Conservation (phyloP, 2,113 vertebrate genomes). For the Scartelaos histophorus region DNA sequence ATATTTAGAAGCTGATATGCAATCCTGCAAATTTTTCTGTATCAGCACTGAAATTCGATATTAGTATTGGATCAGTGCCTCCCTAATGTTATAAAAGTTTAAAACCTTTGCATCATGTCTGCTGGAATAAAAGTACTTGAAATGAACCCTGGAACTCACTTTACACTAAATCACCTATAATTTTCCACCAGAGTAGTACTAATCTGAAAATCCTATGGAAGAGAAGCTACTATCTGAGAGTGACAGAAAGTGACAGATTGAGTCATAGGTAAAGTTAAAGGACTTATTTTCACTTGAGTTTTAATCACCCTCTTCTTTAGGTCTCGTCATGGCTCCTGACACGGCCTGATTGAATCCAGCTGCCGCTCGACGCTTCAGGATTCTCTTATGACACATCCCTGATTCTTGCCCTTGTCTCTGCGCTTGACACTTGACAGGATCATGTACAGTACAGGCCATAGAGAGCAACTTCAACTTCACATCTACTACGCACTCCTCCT, state of each 20-base stretch:
- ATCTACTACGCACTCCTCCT: constrained; percentile 16
- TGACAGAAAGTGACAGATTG: constrained; percentile 51
- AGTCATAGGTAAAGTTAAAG: constrained; percentile 41
- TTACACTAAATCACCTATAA: background rate
- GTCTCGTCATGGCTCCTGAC: constrained; percentile 46
- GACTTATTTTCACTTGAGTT: constrained; percentile 47
- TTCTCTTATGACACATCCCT: constrained; percentile 66
- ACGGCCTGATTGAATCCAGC: constrained; percentile 66
- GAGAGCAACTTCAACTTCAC: constrained; percentile 29
- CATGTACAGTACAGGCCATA: constrained; percentile 26
- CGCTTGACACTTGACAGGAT: constrained; percentile 22
- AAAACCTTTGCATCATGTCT: background rate
- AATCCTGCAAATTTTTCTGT: too few relatives aligned
- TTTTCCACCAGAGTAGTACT: background rate
- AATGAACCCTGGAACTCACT: background rate
- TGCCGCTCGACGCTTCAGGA: constrained; percentile 65
- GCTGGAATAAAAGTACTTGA: background rate
- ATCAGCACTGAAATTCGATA: too few relatives aligned
- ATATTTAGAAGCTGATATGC: too few relatives aligned
- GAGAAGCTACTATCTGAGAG: constrained; percentile 24
- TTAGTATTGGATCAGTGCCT: too few relatives aligned
- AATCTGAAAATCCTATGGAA: constrained; percentile 4
- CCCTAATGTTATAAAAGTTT: background rate
- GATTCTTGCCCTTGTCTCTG: constrained; percentile 37
- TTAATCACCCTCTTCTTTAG: constrained; percentile 54